Percentiles rank a stretch among this genome's conserved stretches.
Conservation (phyloP, 2,113 vertebrate genomes). For the Struthidea cinerea region DNA sequence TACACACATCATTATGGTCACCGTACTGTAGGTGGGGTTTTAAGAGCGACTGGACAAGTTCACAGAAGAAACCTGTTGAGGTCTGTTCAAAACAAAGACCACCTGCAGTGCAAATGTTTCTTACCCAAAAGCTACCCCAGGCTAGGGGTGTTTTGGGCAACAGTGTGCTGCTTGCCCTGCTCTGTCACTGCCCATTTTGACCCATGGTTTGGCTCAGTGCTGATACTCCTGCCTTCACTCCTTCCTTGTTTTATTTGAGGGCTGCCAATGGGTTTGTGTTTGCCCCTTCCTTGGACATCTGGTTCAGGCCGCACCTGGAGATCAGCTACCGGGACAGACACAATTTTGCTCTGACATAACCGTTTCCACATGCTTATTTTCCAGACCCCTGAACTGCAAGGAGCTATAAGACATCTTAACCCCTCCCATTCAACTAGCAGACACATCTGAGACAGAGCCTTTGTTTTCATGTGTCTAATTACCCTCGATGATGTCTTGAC, state of each 20-base stretch:
- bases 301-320: not conserved
- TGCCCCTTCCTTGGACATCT: not conserved
- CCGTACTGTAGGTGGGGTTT: not conserved
- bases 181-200: not conserved
- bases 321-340: not conserved
- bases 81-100: not conserved
- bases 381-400: not conserved
- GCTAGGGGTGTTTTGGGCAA: not conserved
- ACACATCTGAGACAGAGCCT: not conserved
- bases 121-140: not conserved
- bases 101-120: not conserved
- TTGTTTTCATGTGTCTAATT: not conserved
- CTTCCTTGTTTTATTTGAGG: not conserved
- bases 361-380: not conserved
- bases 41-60: not conserved
- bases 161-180: not conserved
- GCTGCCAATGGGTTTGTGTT: not conserved
- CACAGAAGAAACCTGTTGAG: not conserved
- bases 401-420: not conserved
- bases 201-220: not conserved
- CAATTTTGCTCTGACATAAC: not conserved
- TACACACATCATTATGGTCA: not conserved
- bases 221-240: not conserved
- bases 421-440: not conserved
- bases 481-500: not conserved